Percentiles rank a stretch among this genome's conserved stretches.
Evolutionary conservation across 2,113 vertebrate genomes (phyloP).

Genomic region (Merops nubicus): DNA sequence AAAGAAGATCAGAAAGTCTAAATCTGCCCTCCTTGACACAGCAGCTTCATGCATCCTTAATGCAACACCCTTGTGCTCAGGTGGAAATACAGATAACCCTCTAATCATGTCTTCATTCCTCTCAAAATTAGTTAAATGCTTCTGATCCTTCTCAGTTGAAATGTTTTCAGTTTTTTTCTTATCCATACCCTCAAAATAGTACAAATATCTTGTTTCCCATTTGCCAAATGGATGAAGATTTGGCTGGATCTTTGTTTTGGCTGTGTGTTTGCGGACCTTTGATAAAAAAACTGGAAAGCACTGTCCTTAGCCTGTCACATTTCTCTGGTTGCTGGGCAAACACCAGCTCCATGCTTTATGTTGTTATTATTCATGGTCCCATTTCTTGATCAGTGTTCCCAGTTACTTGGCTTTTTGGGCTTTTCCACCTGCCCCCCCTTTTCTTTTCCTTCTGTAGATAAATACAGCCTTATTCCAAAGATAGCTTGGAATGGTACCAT

Average conservation of each 20-base stretch:
- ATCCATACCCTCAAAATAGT: background rate
- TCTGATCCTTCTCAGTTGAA: background rate
- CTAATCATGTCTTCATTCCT: background rate
- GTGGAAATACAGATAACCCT: background rate
- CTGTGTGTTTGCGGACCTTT: background rate
- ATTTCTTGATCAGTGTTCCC: background rate
- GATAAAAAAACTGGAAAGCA: background rate
- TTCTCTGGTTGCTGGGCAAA: background rate
- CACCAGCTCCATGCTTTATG: background rate
- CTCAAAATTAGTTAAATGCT: background rate
- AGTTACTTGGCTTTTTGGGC: background rate
- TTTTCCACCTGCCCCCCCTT: fast-evolving
- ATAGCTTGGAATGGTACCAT: background rate
- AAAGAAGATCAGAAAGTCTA: background rate
- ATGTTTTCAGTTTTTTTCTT: background rate
- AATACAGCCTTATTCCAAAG: constrained; percentile 12
- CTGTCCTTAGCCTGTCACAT: background rate
- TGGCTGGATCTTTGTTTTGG: background rate
- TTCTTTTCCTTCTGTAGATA: background rate
- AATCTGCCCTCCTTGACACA: background rate
- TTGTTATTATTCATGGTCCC: background rate
- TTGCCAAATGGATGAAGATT: background rate
- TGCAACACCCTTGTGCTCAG: background rate
- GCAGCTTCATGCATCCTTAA: background rate
- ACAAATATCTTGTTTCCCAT: background rate